Conservation (phyloP, 2,888 invertebrate genomes). For the Lydus trimaculatus region DNA sequence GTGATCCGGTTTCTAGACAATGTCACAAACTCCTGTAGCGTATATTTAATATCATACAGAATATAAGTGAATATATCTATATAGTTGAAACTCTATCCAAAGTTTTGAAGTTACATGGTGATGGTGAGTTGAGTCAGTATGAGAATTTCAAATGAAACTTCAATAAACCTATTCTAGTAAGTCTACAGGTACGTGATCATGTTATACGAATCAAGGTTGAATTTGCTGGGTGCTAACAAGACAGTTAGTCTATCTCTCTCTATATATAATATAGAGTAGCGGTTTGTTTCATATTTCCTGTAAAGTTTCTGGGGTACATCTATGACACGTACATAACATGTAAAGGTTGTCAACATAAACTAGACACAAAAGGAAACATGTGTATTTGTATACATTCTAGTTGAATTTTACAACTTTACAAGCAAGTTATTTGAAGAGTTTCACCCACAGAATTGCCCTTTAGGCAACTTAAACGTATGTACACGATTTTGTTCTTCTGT, state of each 20-base stretch:
- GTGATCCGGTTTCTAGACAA: not conserved
- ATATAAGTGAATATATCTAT: not conserved
- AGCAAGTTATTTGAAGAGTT: not conserved
- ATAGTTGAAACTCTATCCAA: slow-evolving; percentile 2
- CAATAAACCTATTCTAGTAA: not conserved
- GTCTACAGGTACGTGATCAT: slow-evolving; percentile 1
- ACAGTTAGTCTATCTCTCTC: not conserved
- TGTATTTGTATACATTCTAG: not conserved
- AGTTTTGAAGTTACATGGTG: not conserved
- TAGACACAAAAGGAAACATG: not conserved
- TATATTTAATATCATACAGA: not conserved
- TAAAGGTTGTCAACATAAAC: not conserved
- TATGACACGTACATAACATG: not conserved
- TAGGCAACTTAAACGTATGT: too few species aligned
- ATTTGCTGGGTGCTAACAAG: not conserved
- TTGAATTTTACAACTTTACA: not conserved
- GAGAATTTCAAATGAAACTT: not conserved
- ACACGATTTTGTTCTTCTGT: too few species aligned
- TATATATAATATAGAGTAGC: not conserved
- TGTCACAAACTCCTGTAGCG: not conserved
- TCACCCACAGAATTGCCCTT: not conserved
- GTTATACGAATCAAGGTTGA: slow-evolving; percentile 3
- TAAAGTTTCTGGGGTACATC: not conserved
- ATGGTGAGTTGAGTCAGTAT: not conserved
- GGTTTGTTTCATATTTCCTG: slow-evolving; percentile 3